phyloP scores from a whole-genome alignment of 2,113 vertebrate genomes.

The Cyprinodon brontotheroides region DNA sequence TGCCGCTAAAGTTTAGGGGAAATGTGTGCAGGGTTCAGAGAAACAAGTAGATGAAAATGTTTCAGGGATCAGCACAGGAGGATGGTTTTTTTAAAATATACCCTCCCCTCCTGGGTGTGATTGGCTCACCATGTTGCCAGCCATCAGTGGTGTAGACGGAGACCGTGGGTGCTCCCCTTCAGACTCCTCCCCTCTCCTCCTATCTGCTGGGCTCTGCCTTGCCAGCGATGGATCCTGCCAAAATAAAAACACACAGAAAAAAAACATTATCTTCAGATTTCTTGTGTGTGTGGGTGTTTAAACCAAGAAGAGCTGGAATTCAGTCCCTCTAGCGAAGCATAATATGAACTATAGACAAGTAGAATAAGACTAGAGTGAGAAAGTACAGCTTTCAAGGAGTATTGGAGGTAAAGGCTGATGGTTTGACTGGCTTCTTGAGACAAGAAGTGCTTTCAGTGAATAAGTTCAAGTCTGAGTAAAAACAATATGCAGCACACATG shows the following conservation, averaged over 20 bases:
- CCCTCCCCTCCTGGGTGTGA: conserved; percentile 6
- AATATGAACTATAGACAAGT: conserved; percentile 13
- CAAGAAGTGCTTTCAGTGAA: conserved; percentile 9
- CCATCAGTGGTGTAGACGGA: conserved; percentile 54
- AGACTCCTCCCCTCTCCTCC: conserved; percentile 69
- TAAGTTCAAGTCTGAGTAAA: conserved; percentile 48
- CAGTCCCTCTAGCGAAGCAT: conserved; percentile 33
- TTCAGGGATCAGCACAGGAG: conserved; percentile 1
- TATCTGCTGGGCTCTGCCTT: conserved; percentile 57
- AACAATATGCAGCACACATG: conserved; percentile 10
- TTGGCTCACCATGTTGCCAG: conserved; percentile 78
- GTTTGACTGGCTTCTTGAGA: conserved; percentile 1
- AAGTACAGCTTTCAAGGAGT: neutral
- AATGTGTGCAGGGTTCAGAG: neutral
- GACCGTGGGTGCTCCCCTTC: conserved; percentile 56
- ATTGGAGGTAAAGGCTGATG: neutral
- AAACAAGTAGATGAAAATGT: neutral
- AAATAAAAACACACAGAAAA: conserved; percentile 22
- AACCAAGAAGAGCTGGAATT: conserved; percentile 24
- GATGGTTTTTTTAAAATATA: neutral
- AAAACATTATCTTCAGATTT: conserved; percentile 48
- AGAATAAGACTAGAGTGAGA: neutral
- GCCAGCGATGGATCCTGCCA: conserved; percentile 69
- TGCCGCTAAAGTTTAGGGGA: conserved; percentile 14
- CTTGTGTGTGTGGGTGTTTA: conserved; percentile 14